Evolutionary conservation across 1,140 invertebrate genomes (phyloP), one percentile per base, ranked within the genome.

Genomic region (Anoplophora glabripennis): DNA sequence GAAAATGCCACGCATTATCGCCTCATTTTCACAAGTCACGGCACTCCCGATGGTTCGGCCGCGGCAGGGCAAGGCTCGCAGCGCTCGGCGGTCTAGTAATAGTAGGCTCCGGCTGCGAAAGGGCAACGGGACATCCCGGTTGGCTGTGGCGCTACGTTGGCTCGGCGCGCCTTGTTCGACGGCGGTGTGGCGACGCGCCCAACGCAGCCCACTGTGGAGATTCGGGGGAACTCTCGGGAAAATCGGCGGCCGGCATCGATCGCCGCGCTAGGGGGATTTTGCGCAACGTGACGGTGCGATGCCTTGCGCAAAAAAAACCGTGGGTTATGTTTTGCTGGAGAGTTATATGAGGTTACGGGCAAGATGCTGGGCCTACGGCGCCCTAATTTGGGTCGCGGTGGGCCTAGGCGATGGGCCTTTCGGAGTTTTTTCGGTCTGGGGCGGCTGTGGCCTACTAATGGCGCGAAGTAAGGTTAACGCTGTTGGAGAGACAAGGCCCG

Each of bases 211-310:
- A 8, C 44, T 18, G 18, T 17, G 12, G 18, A 28, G 15, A 15
- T 18, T 17, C 14, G 7, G 36, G 38, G 15, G 49, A 52, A 52
- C 14, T 40, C 35, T 33, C 35, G 28, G 49, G 49, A 52, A 52
- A 52, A 17, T 40, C 34, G 36, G 15, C 17, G 40, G 49, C 49
- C 18, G 17, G n/a, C 15, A 52, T 52, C 36, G 49, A 52, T 52
- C 49, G 35, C 35, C 21, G 40, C 49, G 49, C 35, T 38, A 40
- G 49, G 15, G 49, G 37, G 49, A 35, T 52, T 52, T 35, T 52
- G 49, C 49, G 49, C 49, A 52, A 52, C 49, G 21, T 28, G 21
- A 5, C 21, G 21, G 21, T 28, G 21, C 21, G 21, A 28, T 28
- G 21, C 3, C 38, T 21, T 46, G 44, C 44, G 44, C 44, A 46